Evolutionary conservation across 2,113 vertebrate species (phyloP).

Genomic region (Poicephalus gulielmi): DNA sequence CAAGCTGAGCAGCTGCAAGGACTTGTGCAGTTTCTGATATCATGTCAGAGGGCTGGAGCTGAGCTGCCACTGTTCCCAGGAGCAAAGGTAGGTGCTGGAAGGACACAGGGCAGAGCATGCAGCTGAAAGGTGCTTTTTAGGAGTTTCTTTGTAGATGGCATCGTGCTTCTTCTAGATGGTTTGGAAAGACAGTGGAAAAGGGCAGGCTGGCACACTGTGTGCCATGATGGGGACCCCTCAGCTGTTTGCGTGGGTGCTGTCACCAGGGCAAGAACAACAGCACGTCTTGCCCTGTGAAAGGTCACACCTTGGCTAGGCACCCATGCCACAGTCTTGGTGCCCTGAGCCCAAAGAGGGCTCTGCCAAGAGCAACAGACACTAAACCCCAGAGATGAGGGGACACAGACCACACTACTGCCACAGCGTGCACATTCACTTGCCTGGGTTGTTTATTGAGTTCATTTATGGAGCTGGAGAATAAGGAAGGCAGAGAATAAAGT

Average conservation of each 20-base stretch:
- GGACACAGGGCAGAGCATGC: not conserved
- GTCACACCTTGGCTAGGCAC: not conserved
- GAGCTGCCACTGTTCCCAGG: not conserved
- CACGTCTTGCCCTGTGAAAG: not conserved
- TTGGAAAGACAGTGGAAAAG: not conserved
- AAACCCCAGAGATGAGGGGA: not conserved
- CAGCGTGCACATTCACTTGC: rapidly evolving
- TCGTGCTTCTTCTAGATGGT: not conserved
- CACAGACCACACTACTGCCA: not conserved
- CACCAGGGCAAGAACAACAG: not conserved
- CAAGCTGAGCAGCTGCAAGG: not conserved
- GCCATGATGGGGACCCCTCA: rapidly evolving
- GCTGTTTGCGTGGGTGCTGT: not conserved
- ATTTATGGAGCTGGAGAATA: not conserved
- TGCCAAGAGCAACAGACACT: not conserved
- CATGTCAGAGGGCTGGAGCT: not conserved
- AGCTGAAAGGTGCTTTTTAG: not conserved
- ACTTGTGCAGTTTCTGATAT: not conserved
- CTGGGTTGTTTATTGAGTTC: not conserved
- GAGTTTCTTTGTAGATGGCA: not conserved
- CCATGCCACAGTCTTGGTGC: rapidly evolving
- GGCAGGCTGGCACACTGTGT: rapidly evolving
- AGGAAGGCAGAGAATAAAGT: not conserved
- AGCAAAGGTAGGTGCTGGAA: not conserved
- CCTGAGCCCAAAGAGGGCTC: not conserved